Evolutionary conservation across 2,888 invertebrate species (phyloP).

Genomic region (Cosmopolites sordidus): DNA sequence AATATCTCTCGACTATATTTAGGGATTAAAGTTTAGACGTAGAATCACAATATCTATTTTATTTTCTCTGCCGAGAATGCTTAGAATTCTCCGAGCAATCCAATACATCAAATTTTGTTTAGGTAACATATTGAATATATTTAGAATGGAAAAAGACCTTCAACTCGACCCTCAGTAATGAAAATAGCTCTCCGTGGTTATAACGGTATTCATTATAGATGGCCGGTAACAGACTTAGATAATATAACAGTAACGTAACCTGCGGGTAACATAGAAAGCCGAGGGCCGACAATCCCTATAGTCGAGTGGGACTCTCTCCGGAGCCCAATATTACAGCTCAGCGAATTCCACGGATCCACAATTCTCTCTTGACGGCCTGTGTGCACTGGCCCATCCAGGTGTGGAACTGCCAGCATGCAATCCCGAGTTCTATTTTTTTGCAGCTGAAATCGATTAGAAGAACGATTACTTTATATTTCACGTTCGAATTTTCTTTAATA

Average conservation of each 20-base stretch:
- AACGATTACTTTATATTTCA: background rate
- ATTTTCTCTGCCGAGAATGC: too few species aligned
- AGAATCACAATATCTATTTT: too few species aligned
- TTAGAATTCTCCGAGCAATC: too few species aligned
- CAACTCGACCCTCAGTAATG: too few species aligned
- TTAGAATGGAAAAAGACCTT: too few species aligned
- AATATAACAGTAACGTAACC: constrained; percentile 17
- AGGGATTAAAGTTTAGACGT: too few species aligned
- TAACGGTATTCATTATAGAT: constrained; percentile 12
- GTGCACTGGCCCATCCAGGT: constrained; percentile 19
- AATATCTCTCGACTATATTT: too few species aligned
- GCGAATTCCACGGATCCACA: constrained; percentile 36
- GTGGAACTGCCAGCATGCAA: constrained; percentile 15
- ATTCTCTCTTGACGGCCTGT: constrained; percentile 28
- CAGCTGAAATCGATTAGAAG: constrained; percentile 6
- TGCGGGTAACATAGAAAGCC: constrained; percentile 20
- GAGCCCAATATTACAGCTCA: constrained; percentile 39
- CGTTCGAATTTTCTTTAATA: too few species aligned
- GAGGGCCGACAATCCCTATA: constrained; percentile 33
- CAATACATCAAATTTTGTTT: too few species aligned
- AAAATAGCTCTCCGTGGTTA: background rate
- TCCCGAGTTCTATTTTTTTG: constrained; percentile 5
- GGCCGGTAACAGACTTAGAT: constrained; percentile 15
- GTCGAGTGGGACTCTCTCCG: constrained; percentile 35
- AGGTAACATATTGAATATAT: too few species aligned